Conservation (phyloP, 2,797 vertebrate genomes). For the Oryzias dopingdopingensis region DNA sequence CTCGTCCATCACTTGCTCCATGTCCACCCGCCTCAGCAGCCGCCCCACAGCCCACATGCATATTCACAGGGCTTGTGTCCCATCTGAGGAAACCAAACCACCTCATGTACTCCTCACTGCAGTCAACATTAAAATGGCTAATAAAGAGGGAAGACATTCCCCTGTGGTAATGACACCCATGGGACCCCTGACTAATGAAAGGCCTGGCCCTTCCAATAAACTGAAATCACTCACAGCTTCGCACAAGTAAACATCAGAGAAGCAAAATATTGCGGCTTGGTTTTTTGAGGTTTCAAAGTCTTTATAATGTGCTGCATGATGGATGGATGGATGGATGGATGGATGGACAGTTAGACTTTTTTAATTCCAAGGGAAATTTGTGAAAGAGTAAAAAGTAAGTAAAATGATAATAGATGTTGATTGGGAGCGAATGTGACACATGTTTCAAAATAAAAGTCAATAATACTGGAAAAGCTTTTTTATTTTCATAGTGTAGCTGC, state of each 20-base stretch:
- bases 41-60: conserved; percentile 54
- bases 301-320: background rate
- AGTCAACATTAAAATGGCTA: conserved; percentile 81
- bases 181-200: conserved; percentile 77
- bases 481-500: too few relatives aligned
- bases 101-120: conserved; percentile 52
- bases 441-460: too few relatives aligned
- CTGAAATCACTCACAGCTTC: conserved; percentile 71
- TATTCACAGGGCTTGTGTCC: conserved; percentile 71
- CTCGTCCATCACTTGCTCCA: conserved; percentile 77
- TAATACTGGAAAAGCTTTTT: too few relatives aligned
- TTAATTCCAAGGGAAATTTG: too few relatives aligned
- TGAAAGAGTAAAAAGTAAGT: background rate
- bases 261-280: too few relatives aligned
- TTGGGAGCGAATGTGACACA: too few relatives aligned
- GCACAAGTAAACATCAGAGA: conserved; percentile 54
- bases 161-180: conserved; percentile 71
- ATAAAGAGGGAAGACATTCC: conserved; percentile 82
- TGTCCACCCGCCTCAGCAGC: conserved; percentile 21
- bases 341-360: too few relatives aligned
- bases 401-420: too few relatives aligned
- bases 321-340: background rate
- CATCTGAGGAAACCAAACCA: conserved; percentile 63
- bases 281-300: background rate
- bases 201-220: conserved; percentile 75